These are phyloP conservation scores for Chymomyza procnemis DNA, from an alignment of 2,888 invertebrate genomes.

Conservation along the genomic window DNA sequence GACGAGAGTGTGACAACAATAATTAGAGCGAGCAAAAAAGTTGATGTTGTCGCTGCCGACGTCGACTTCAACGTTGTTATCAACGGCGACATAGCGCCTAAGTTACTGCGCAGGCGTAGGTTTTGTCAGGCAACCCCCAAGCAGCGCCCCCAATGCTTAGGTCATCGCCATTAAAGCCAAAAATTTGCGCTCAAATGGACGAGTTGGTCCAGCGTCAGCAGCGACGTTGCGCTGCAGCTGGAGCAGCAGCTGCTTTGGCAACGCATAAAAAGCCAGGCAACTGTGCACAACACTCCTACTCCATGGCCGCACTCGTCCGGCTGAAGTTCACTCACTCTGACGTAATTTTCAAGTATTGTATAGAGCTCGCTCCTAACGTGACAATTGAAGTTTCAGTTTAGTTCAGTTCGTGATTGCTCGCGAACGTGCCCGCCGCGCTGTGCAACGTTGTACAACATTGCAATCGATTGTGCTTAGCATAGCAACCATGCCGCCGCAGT, in stretches of 20 bases:
- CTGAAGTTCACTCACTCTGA: slow-evolving; percentile 58
- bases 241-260: slow-evolving; percentile 18
- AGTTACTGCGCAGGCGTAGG: slow-evolving; percentile 53
- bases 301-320: slow-evolving; percentile 70
- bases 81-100: slow-evolving; percentile 17
- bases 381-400: slow-evolving; percentile 21
- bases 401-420: slow-evolving; percentile 65
- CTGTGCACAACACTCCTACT: slow-evolving; percentile 75
- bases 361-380: background rate
- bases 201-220: slow-evolving; percentile 5
- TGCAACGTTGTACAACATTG: background rate
- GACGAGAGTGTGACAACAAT: slow-evolving; percentile 51
- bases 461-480: slow-evolving; percentile 36
- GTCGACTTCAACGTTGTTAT: slow-evolving; percentile 34
- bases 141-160: slow-evolving; percentile 37
- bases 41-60: slow-evolving; percentile 10
- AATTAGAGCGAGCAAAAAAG: slow-evolving; percentile 46
- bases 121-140: slow-evolving; percentile 11
- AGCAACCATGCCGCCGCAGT: slow-evolving; percentile 37
- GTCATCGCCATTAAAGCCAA: slow-evolving; percentile 36
- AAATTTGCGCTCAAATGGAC: slow-evolving; percentile 22
- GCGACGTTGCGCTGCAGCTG: slow-evolving; percentile 25
- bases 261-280: slow-evolving; percentile 76
- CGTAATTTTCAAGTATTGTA: slow-evolving; percentile 19
- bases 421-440: slow-evolving; percentile 59